Conservation (phyloP, 2,797 vertebrate species). For the Cebuella pygmaea region DNA sequence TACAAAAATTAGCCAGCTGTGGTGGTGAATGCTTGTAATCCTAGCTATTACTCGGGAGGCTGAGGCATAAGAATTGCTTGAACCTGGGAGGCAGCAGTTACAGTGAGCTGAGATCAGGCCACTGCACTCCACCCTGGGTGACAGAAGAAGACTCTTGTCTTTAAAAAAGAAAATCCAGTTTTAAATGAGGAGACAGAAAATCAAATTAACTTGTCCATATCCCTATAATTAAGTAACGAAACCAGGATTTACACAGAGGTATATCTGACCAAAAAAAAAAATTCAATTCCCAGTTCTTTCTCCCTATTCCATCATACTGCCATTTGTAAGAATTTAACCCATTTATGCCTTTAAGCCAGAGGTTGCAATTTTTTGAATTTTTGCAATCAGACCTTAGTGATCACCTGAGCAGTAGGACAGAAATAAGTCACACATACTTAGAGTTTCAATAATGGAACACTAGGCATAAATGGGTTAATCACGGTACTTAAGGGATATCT, state of each 20-base stretch:
- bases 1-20: background rate
- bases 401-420: background rate
- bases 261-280: background rate
- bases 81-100: background rate
- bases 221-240: background rate
- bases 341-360: background rate
- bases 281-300: background rate
- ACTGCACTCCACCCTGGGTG: background rate
- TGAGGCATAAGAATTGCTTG: background rate
- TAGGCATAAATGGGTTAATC: background rate
- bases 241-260: slow-evolving; percentile 10
- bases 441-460: background rate
- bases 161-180: background rate
- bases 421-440: background rate
- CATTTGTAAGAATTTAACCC: background rate
- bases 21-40: background rate
- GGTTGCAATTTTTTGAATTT: background rate
- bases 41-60: background rate
- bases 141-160: background rate
- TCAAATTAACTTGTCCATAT: background rate
- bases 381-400: background rate
- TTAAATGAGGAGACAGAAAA: background rate
- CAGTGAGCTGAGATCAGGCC: background rate
- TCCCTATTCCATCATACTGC: background rate
- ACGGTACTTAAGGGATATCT: background rate